These are phyloP conservation scores for Amia ocellicauda DNA, from an alignment of 2,113 vertebrate species.

Conservation along the genomic window DNA sequence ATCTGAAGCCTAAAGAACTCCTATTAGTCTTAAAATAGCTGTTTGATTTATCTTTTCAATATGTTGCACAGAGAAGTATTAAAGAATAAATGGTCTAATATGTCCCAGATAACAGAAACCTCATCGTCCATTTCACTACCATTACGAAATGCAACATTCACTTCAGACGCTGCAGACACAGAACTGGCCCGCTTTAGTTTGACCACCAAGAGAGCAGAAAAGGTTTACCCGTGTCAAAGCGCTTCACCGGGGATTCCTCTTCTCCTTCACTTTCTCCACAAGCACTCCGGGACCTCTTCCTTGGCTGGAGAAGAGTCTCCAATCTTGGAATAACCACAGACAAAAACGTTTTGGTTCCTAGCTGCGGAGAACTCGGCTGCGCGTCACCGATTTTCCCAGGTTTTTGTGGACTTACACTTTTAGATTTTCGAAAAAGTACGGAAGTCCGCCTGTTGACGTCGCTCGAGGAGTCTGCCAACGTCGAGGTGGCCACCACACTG, in stretches of 20 bases:
- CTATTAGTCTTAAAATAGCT: too few species aligned
- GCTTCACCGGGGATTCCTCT: constrained; percentile 82
- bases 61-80: too few species aligned
- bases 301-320: constrained; percentile 92
- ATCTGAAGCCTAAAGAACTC: too few species aligned
- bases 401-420: constrained; percentile 82
- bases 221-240: constrained; percentile 79
- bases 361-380: constrained; percentile 76
- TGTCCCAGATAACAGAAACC: too few species aligned
- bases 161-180: too few species aligned
- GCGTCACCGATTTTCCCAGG: constrained; percentile 71
- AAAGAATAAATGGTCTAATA: too few species aligned
- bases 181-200: too few species aligned
- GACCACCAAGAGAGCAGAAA: too few species aligned
- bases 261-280: constrained; percentile 76
- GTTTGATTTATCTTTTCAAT: too few species aligned
- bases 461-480: constrained; percentile 77
- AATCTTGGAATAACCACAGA: constrained; percentile 96
- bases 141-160: too few species aligned
- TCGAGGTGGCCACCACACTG: constrained; percentile 81
- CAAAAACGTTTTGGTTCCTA: constrained; percentile 95
- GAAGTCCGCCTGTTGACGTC: constrained; percentile 85
- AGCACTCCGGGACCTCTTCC: constrained; percentile 88
- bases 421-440: constrained; percentile 91
- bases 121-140: too few species aligned